Conservation (phyloP, 2,797 vertebrate species). For the Chrysocyon brachyurus region DNA sequence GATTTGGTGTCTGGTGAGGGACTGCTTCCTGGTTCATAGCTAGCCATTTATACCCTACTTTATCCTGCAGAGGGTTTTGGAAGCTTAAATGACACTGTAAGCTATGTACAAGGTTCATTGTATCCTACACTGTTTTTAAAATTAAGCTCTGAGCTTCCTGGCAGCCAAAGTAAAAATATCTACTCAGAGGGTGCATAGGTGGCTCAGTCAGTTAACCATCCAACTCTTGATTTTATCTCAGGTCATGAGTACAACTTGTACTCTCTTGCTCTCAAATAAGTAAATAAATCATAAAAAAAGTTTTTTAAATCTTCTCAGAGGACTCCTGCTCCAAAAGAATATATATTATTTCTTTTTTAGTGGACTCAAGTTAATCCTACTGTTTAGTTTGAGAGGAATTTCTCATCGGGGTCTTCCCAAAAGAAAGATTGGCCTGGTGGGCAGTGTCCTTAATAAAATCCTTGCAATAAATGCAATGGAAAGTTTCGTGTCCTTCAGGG, state of each 20-base stretch:
- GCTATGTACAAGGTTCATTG: background rate
- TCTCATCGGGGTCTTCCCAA: background rate
- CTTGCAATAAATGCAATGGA: fast-evolving
- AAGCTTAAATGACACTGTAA: no score
- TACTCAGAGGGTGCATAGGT: background rate
- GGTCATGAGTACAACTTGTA: background rate
- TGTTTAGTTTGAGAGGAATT: background rate
- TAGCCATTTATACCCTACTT: background rate
- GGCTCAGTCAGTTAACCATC: background rate
- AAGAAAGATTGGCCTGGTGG: background rate
- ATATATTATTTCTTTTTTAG: background rate
- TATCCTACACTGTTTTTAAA: background rate
- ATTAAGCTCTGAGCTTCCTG: conserved; percentile 18
- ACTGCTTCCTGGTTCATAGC: background rate
- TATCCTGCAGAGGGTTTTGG: background rate
- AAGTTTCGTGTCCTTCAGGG: background rate
- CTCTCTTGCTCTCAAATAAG: background rate
- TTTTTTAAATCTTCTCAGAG: background rate
- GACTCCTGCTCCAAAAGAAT: background rate
- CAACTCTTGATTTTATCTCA: background rate
- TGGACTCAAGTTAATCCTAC: background rate
- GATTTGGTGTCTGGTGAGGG: background rate
- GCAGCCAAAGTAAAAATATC: background rate
- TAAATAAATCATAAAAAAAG: background rate
- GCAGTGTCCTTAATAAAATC: background rate